These are phyloP conservation scores for Mycteria americana DNA, from an alignment of 2,797 vertebrate species.

Conservation along the genomic window DNA sequence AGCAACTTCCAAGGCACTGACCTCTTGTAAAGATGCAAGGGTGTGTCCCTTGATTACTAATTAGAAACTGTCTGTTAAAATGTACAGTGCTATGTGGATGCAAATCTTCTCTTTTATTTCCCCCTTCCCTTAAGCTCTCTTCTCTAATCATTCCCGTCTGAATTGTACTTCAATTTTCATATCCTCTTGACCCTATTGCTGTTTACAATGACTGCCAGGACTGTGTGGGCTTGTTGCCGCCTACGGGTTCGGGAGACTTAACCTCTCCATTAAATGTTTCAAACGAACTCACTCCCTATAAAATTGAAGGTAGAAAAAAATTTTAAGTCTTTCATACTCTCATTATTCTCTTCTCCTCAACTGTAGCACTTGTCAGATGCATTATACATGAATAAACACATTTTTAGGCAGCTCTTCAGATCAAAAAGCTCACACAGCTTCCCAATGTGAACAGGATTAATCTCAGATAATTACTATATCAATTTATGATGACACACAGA, in stretches of 20 bases:
- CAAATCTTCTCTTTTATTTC: neutral
- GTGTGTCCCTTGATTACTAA: neutral
- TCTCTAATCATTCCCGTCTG: neutral
- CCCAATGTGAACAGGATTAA: slow-evolving; percentile 65
- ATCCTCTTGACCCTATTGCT: neutral
- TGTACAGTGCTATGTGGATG: neutral
- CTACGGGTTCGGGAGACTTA: slow-evolving; percentile 9
- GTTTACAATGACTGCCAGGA: neutral
- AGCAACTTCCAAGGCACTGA: neutral
- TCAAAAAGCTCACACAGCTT: slow-evolving; percentile 73
- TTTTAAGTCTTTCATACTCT: slow-evolving; percentile 7
- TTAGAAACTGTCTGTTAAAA: neutral
- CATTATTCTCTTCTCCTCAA: slow-evolving; percentile 59
- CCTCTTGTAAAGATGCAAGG: neutral
- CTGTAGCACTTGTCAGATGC: slow-evolving; percentile 51
- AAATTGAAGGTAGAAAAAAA: slow-evolving; percentile 3
- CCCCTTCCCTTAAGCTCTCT: neutral
- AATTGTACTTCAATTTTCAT: slow-evolving; percentile 2
- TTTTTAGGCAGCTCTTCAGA: slow-evolving; percentile 67
- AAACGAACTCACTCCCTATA: slow-evolving; percentile 12
- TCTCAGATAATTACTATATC: slow-evolving; percentile 72
- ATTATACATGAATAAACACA: slow-evolving; percentile 69
- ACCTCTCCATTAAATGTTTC: slow-evolving; percentile 43
- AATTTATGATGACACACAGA: slow-evolving; percentile 62
- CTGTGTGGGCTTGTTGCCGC: slow-evolving; percentile 19